Evolutionary conservation across 2,888 invertebrate genomes (phyloP).

Genomic region (Caenorhabditis sp.): DNA sequence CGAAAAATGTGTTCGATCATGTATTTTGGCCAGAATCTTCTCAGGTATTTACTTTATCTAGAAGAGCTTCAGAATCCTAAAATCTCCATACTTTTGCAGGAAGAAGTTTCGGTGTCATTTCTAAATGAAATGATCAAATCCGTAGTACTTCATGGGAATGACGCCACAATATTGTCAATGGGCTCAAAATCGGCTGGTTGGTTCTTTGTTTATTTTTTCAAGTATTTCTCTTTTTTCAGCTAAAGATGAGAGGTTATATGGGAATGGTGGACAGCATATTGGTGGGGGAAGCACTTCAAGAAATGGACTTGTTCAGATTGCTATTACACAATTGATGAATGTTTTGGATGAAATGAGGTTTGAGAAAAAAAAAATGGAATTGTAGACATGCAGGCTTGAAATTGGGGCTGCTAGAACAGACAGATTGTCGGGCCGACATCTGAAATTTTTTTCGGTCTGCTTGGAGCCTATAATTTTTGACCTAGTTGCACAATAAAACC

Average conservation of each 20-base stretch:
- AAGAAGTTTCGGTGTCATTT: constrained; percentile 88
- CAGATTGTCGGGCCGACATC: too few relatives aligned
- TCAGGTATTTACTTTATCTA: constrained; percentile 38
- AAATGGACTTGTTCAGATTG: constrained; percentile 36
- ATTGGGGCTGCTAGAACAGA: too few relatives aligned
- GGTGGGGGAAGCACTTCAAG: constrained; percentile 5
- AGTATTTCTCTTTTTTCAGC: constrained; percentile 11
- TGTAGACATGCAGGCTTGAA: background rate
- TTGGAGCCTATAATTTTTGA: too few relatives aligned
- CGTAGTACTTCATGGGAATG: constrained; percentile 76
- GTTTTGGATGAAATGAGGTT: constrained; percentile 28
- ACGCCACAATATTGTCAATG: constrained; percentile 74
- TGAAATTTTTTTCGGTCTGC: too few relatives aligned
- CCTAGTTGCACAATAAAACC: too few relatives aligned
- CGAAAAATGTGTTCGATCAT: constrained; percentile 51
- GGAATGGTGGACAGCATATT: too few relatives aligned
- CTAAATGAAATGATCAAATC: constrained; percentile 88
- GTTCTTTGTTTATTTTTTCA: background rate
- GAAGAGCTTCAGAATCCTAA: background rate
- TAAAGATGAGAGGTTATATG: constrained; percentile 51
- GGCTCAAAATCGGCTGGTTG: constrained; percentile 65
- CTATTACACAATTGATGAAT: constrained; percentile 30
- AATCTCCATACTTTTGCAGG: constrained; percentile 77
- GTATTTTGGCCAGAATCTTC: constrained; percentile 47
- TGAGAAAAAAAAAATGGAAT: too few relatives aligned